Conservation (phyloP, 2,888 invertebrate genomes). For the Thera obeliscata region DNA sequence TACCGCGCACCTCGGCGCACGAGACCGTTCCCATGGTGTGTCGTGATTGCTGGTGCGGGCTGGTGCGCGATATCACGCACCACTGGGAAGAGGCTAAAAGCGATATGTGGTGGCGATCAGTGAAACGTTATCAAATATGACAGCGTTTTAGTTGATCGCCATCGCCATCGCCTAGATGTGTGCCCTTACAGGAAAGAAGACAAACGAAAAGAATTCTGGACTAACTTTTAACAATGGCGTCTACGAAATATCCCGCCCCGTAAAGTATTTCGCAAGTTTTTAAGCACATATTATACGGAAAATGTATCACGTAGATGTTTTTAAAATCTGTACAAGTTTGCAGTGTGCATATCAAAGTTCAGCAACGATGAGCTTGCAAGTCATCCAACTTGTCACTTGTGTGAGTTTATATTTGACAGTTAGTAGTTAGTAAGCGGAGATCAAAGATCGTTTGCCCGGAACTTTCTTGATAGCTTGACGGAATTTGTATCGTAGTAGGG, state of each 20-base stretch:
- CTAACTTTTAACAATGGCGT: not conserved
- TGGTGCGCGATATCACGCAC: too few relatives aligned
- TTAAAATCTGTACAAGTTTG: not conserved
- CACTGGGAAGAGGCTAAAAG: too few relatives aligned
- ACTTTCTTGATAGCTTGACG: not conserved
- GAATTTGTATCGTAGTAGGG: too few relatives aligned
- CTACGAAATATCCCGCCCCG: not conserved
- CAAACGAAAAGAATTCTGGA: too few relatives aligned
- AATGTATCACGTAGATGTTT: not conserved
- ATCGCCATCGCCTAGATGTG: too few relatives aligned
- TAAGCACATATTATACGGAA: not conserved
- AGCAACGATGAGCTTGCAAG: not conserved
- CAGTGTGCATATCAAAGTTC: not conserved
- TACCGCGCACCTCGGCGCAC: too few relatives aligned
- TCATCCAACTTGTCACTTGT: not conserved
- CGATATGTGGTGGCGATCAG: too few relatives aligned
- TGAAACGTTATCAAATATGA: too few relatives aligned
- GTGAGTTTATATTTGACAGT: not conserved
- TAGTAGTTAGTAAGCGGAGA: not conserved
- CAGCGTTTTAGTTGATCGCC: too few relatives aligned
- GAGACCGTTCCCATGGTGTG: too few relatives aligned
- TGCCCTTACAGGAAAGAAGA: too few relatives aligned
- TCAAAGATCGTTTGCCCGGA: not conserved
- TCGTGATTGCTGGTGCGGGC: too few relatives aligned
- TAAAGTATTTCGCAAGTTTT: not conserved